Evolutionary conservation across 23 tunicate species (phyloP).

Genomic region (Aplidium turbinatum): DNA sequence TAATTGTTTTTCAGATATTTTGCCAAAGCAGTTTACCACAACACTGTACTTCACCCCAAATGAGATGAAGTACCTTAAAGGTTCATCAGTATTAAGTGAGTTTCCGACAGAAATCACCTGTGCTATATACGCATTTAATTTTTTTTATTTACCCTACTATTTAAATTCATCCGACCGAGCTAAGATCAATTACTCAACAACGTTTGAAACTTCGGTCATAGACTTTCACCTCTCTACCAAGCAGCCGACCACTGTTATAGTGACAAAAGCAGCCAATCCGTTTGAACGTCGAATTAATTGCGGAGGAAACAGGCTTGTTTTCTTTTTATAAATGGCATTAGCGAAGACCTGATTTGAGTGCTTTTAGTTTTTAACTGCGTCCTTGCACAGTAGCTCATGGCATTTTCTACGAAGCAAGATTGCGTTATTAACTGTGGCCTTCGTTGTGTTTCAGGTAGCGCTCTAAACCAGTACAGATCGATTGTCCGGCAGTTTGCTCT

Average conservation of each 20-base stretch:
- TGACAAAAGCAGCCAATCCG: too few species aligned
- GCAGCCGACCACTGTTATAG: too few species aligned
- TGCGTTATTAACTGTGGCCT: background rate
- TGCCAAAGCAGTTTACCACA: constrained; percentile 75
- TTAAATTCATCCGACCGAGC: too few species aligned
- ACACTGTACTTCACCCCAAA: constrained; percentile 66
- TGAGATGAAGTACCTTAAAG: constrained; percentile 69
- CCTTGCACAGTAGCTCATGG: background rate
- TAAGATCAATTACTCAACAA: too few species aligned
- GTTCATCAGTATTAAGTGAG: constrained; percentile 63
- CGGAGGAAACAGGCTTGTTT: background rate
- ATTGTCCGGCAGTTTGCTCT: constrained; percentile 85
- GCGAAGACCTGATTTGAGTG: background rate
- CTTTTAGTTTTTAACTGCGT: background rate
- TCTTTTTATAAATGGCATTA: background rate
- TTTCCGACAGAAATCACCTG: background rate
- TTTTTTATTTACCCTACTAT: background rate
- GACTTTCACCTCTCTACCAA: too few species aligned
- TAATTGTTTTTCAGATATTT: constrained; percentile 50
- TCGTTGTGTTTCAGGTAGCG: constrained; percentile 46
- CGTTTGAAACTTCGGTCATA: too few species aligned
- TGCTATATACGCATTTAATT: background rate
- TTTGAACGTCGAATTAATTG: background rate
- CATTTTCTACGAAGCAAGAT: background rate
- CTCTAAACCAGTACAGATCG: constrained; percentile 72